A percentile compares a stretch with the other conserved stretches of the same genome.
Conservation (phyloP, 1,140 invertebrate genomes). For the Bicyclus anynana region DNA sequence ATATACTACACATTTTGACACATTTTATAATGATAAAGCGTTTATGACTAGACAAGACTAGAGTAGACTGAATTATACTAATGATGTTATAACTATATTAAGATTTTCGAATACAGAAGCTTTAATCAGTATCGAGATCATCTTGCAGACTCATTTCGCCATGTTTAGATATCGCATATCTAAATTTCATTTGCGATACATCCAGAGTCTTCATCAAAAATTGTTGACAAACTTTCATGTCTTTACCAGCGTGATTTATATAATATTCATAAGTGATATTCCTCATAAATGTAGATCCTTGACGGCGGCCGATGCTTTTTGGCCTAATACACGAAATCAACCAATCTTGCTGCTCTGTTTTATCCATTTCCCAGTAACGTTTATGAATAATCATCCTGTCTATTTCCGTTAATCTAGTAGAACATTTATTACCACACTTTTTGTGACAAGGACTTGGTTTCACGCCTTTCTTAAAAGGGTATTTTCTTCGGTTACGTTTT, state of each 20-base stretch:
- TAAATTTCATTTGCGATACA: slow-evolving; percentile 4
- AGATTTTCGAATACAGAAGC: background rate
- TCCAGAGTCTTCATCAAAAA: slow-evolving; percentile 8
- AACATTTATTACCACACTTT: background rate
- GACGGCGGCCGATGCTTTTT: background rate
- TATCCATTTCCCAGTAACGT: slow-evolving; percentile 5
- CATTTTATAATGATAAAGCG: background rate
- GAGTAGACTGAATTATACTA: background rate
- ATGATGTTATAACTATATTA: background rate
- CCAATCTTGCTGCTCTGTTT: background rate
- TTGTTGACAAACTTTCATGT: slow-evolving; percentile 1
- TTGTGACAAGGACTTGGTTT: slow-evolving; percentile 3
- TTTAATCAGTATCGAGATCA: background rate
- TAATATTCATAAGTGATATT: slow-evolving; percentile 2
- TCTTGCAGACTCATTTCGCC: background rate
- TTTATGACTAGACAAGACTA: background rate
- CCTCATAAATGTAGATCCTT: background rate
- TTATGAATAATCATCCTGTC: background rate
- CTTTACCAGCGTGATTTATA: background rate
- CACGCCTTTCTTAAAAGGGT: background rate
- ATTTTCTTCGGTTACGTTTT: background rate
- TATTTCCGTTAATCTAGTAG: background rate
- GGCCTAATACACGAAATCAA: background rate
- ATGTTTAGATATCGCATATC: slow-evolving; percentile 5
- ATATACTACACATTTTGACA: background rate